Evolutionary conservation across 2,888 invertebrate species (phyloP), one percentile per base, ranked within the genome.

Genomic region (Coleophora deauratella): DNA sequence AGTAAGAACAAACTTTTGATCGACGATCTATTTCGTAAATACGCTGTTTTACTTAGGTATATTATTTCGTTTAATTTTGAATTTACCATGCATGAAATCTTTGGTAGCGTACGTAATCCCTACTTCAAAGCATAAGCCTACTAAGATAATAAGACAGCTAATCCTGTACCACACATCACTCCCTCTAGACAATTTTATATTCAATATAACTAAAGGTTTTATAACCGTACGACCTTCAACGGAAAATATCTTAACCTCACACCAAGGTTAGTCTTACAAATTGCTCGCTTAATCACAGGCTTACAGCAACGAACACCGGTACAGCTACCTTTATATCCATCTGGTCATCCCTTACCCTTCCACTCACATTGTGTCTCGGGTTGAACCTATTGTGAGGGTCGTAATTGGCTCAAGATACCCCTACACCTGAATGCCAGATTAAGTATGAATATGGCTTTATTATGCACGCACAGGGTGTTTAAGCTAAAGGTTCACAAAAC

Each of bases 351-450:
- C 37, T 33, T 39, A 28, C 33, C 36, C 27, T 35, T 42, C 36
- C 35, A 38, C 15, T 33, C 21, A 21, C 27, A 12, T 38, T 38
- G 33, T 8, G 27, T 27, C 28, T 43, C 41, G 46, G 51, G 52
- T 57, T 56, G 52, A 53, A 58, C 58, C 52, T 49, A 55, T 59
- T 57, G 44, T 46, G 42, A 39, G 51, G 49, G 46, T 46, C 53
- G 43, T 62, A 58, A 62, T 61, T 58, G 58, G 51, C 52, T 57
- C 53, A 51, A 45, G 49, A 60, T 55, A 51, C 57, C 55, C 59
- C 53, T 57, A 59, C 69, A 70, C 68, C 69, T 70, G 69, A 66
- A 61, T 64, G 54, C 53, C 45, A 53, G 63, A 69, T 67, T 68
- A 67, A 62, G 58, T 57, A 62, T 59, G 57, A 54, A 62, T 51